These are phyloP conservation scores for Ophioninae sp. DNA, from an alignment of 2,888 invertebrate genomes.

Conservation along the genomic window DNA sequence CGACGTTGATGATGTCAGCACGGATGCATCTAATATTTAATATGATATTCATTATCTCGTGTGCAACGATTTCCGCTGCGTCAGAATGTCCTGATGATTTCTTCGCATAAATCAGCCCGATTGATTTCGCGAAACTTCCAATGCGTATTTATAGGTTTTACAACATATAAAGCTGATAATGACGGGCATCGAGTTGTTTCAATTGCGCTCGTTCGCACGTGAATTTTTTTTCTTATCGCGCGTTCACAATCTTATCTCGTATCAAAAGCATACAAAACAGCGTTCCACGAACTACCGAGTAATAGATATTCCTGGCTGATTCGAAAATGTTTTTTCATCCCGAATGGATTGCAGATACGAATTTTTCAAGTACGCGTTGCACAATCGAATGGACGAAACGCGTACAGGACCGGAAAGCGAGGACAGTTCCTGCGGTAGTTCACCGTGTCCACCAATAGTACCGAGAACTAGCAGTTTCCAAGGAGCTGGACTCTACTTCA, in stretches of 20 bases:
- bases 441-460: conserved; percentile 62
- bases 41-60: too few species aligned
- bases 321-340: conserved; percentile 29
- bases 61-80: not conserved
- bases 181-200: not conserved
- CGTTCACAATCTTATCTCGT: conserved; percentile 53
- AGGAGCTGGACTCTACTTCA: conserved; percentile 75
- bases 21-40: too few species aligned
- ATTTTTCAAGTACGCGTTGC: conserved; percentile 77
- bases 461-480: conserved; percentile 71
- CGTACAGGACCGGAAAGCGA: conserved; percentile 61
- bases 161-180: not conserved
- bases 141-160: not conserved
- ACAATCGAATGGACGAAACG: conserved; percentile 69
- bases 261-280: conserved; percentile 12
- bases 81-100: not conserved
- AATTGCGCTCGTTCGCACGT: not conserved
- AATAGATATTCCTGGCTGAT: conserved; percentile 11
- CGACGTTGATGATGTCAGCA: too few species aligned
- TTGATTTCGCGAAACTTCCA: not conserved
- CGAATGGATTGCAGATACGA: conserved; percentile 73
- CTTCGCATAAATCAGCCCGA: not conserved
- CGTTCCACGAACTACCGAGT: conserved; percentile 16
- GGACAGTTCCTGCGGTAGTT: conserved; percentile 57
- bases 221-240: conserved; percentile 42